phyloP scores from a whole-genome alignment of 1,140 invertebrate genomes.

The Drosophila setifemur region DNA sequence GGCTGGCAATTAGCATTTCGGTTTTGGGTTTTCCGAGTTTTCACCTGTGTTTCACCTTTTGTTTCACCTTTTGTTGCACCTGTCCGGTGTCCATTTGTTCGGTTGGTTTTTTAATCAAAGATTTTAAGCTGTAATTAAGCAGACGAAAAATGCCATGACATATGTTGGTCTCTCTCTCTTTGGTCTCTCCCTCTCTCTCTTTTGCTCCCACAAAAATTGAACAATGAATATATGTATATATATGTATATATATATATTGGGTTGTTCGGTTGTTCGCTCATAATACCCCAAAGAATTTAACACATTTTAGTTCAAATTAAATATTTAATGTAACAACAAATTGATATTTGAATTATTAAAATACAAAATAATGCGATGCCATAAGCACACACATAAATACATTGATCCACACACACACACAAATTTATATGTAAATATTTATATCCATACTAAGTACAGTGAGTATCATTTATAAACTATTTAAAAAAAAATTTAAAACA shows the following conservation, averaged over 20 bases:
- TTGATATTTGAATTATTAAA: slow-evolving; percentile 81
- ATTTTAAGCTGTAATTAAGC: slow-evolving; percentile 79
- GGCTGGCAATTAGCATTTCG: slow-evolving; percentile 34
- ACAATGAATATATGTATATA: no score
- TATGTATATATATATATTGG: no score
- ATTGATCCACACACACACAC: no score
- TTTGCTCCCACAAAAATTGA: background rate
- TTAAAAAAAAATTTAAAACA: background rate
- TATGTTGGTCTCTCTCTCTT: slow-evolving; percentile 18
- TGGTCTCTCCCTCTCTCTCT: background rate
- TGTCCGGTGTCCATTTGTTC: slow-evolving; percentile 23
- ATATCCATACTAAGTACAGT: no score
- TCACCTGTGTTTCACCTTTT: slow-evolving; percentile 13
- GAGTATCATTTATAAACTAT: background rate
- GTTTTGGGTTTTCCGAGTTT: no score
- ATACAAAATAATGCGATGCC: slow-evolving; percentile 74
- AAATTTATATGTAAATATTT: no score
- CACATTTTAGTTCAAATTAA: slow-evolving; percentile 81
- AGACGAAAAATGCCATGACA: slow-evolving; percentile 67
- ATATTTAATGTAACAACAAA: slow-evolving; percentile 80
- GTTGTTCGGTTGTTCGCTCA: slow-evolving; percentile 34
- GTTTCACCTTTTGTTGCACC: slow-evolving; percentile 19
- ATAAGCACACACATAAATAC: slow-evolving; percentile 59
- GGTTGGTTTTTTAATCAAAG: slow-evolving; percentile 65
- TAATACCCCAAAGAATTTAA: slow-evolving; percentile 79